Base-by-base conservation (phyloP, 92 coral and sea anemone genomes). In the Siderastrea radians region DNA sequence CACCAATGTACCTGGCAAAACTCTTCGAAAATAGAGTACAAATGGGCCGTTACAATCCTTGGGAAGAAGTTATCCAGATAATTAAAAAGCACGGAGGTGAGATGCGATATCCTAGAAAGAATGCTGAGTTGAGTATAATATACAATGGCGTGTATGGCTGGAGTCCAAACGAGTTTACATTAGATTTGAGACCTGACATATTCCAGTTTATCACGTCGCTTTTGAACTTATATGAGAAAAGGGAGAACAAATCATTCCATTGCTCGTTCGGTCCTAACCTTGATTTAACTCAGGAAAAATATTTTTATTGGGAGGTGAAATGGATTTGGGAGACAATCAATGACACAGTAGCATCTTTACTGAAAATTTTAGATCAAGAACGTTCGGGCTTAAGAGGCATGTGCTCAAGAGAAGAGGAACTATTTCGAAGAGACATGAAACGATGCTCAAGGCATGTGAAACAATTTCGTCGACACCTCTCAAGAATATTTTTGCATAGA, bases 1-100 rank as follows among this genome's bases (percentile, higher is more conserved):
- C 86, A 3, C 96, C 96, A 10, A 54, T 88, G 78, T 93, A 93
- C 66, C 55, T 93, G 53, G 96, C 94, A 5, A 93, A 84, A 65
- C 9, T 93, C 1, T 74, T 71, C 65, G 92, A 78, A 43, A 87
- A 72, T 12, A 60, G 17, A 4, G 55, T 15, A 45, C 15, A 63
- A 6, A 9, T 51, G 10, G 52, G 58, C 52, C 12, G n/a, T 15
- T 80, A 68, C 44, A 77, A 77, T 43, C 89, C 92, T 70, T 84
- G 89, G 92, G 79, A 81, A n/a, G 64, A 83, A 14, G 81, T 77
- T 4, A 44, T 84, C 7, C 7, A 17, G n/a, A 75, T 84, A 14
- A 83, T 89, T 5, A 3, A 89, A 70, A 66, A 19, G 26, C 84
- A 77, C 2, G 89, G 92, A 12, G 93, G 90, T 6, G 38, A 43